phyloP scores from a whole-genome alignment of 2,888 invertebrate species.

The Tuberolachnus salignus region DNA sequence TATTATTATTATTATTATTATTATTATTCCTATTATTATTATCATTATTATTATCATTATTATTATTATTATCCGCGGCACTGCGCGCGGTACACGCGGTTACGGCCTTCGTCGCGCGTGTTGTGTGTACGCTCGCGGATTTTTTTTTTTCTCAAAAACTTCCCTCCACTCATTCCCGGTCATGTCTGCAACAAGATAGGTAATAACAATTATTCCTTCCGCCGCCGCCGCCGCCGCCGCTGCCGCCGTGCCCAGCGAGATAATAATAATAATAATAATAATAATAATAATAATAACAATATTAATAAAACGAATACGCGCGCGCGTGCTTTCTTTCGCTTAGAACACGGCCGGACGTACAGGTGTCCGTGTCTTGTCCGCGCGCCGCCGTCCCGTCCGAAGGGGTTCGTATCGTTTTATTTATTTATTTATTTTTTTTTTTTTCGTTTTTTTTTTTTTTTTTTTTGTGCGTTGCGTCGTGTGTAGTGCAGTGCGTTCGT shows the following conservation, averaged over 20 bases:
- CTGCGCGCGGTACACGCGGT: slow-evolving; percentile 4
- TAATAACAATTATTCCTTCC: background rate
- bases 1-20: background rate
- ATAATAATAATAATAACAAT: too few species aligned
- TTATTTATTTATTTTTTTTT: background rate
- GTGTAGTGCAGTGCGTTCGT: too few species aligned
- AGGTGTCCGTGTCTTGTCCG: background rate
- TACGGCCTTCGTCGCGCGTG: background rate
- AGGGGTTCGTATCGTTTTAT: too few species aligned
- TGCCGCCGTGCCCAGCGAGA: too few species aligned
- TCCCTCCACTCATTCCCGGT: too few species aligned
- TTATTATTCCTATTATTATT: slow-evolving; percentile 1
- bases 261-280: too few species aligned
- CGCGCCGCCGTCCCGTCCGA: background rate
- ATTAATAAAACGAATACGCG: too few species aligned
- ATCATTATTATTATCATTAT: background rate
- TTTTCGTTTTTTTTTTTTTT: too few species aligned
- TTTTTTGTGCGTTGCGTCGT: too few species aligned
- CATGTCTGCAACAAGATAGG: too few species aligned
- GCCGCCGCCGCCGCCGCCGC: background rate
- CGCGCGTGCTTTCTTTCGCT: background rate
- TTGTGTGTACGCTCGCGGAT: background rate
- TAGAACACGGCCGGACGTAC: background rate
- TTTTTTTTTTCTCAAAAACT: too few species aligned
- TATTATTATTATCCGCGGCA: slow-evolving; percentile 16